phyloP scores from a whole-genome alignment of 2,888 invertebrate species.

The Andrena camellia region DNA sequence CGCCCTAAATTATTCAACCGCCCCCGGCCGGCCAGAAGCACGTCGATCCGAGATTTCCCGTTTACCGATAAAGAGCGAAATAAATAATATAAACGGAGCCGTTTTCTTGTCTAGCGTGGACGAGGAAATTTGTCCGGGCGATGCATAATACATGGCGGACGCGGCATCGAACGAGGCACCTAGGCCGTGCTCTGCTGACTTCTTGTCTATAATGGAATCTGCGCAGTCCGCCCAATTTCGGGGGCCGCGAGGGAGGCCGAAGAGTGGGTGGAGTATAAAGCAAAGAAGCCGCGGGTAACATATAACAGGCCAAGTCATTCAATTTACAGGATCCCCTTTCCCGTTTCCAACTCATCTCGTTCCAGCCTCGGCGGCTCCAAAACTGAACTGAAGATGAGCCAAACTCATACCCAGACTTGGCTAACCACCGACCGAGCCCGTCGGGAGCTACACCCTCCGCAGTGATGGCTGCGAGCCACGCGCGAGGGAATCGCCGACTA shows the following conservation, averaged over 20 bases:
- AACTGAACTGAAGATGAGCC: conserved; percentile 80
- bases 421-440: conserved; percentile 74
- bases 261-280: conserved; percentile 73
- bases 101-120: conserved; percentile 73
- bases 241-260: not conserved
- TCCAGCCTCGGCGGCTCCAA: conserved; percentile 62
- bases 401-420: conserved; percentile 81
- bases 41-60: conserved; percentile 29
- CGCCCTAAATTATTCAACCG: conserved; percentile 30
- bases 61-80: conserved; percentile 39
- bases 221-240: conserved; percentile 79
- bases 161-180: conserved; percentile 76
- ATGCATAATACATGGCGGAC: conserved; percentile 82
- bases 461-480: conserved; percentile 58
- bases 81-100: conserved; percentile 67
- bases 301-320: conserved; percentile 82
- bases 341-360: conserved; percentile 59
- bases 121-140: conserved; percentile 81
- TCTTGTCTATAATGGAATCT: conserved; percentile 84
- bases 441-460: conserved; percentile 49
- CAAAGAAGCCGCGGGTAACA: conserved; percentile 79
- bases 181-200: conserved; percentile 73
- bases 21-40: not conserved
- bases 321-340: conserved; percentile 80
- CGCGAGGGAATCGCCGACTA: conserved; percentile 40